Percentiles rank a stretch among this genome's conserved stretches.
phyloP scores from a whole-genome alignment of 2,113 vertebrate genomes.

The Cyanoliseus patagonus region DNA sequence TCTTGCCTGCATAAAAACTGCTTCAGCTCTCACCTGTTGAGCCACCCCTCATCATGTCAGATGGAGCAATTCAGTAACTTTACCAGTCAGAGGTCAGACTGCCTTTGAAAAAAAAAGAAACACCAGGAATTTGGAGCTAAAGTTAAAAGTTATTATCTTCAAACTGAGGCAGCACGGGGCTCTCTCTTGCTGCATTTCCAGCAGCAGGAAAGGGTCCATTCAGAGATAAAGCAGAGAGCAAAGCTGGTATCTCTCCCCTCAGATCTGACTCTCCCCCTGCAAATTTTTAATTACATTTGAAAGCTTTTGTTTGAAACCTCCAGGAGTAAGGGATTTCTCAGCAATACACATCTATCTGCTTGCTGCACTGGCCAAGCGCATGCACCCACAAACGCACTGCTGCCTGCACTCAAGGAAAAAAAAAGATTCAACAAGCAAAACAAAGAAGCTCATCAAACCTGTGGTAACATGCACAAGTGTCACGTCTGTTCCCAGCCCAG shows the following conservation, averaged over 20 bases:
- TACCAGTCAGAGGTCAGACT: constrained; percentile 77
- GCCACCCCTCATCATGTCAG: constrained; percentile 26
- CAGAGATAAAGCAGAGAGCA: constrained; percentile 44
- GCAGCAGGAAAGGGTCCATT: constrained; percentile 14
- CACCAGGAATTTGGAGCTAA: constrained; percentile 73
- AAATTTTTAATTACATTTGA: constrained; percentile 60
- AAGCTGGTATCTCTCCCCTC: constrained; percentile 54
- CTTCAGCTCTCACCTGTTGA: constrained; percentile 21
- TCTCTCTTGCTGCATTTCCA: not conserved
- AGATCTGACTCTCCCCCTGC: constrained; percentile 27
- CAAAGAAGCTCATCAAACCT: not conserved
- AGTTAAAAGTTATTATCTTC: constrained; percentile 84
- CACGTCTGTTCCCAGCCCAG: not conserved
- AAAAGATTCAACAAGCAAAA: not conserved
- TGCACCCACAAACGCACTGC: not conserved
- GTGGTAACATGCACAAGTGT: not conserved
- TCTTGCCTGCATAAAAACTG: not conserved
- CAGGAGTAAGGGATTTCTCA: constrained; percentile 36
- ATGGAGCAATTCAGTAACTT: constrained; percentile 75
- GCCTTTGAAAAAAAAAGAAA: constrained; percentile 72
- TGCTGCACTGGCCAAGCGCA: not conserved
- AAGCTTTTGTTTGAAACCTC: constrained; percentile 57
- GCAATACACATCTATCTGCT: constrained; percentile 44
- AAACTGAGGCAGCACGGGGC: constrained; percentile 25
- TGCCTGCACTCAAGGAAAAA: not conserved